A percentile compares a stretch with the other conserved stretches of the same genome.
phyloP scores from a whole-genome alignment of 1,140 invertebrate genomes.

The Zaprionus ornatus region DNA sequence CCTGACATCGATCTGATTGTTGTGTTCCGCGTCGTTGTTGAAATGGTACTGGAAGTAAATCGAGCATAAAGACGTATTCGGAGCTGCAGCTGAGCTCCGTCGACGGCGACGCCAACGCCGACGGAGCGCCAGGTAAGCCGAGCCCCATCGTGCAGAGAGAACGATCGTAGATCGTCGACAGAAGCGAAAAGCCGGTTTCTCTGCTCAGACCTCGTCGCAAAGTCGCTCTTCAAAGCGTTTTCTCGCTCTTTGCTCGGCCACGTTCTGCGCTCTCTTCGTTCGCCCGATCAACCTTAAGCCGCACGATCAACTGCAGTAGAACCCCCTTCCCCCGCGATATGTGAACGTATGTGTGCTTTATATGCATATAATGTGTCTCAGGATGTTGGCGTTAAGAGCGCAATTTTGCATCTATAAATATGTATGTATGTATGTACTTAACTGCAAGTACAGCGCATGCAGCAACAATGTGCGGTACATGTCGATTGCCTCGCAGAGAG shows the following conservation, averaged over 20 bases:
- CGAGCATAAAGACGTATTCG: constrained; percentile 68
- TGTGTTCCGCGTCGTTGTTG: constrained; percentile 62
- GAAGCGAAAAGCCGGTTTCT: constrained; percentile 64
- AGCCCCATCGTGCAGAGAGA: constrained; percentile 47
- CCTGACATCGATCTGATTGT: constrained; percentile 46
- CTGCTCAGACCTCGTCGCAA: not conserved
- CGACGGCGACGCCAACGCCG: not conserved
- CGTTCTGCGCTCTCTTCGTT: not conserved
- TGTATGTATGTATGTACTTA: not conserved
- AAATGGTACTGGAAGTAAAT: constrained; percentile 77
- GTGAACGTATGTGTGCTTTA: constrained; percentile 14
- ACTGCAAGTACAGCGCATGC: not conserved
- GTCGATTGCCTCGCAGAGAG: not conserved
- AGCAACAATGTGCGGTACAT: not conserved
- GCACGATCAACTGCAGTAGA: not conserved
- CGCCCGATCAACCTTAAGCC: not conserved
- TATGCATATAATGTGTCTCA: constrained; percentile 26
- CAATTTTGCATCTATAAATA: constrained; percentile 3
- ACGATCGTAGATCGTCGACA: constrained; percentile 26
- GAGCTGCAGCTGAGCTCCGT: constrained; percentile 33
- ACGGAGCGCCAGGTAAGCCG: constrained; percentile 55
- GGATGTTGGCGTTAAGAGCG: constrained; percentile 4
- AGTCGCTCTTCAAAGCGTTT: not conserved
- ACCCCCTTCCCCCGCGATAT: not conserved
- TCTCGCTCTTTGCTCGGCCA: not conserved